Base-by-base conservation (phyloP, 2,888 invertebrate species). In the Abscondita cerata region DNA sequence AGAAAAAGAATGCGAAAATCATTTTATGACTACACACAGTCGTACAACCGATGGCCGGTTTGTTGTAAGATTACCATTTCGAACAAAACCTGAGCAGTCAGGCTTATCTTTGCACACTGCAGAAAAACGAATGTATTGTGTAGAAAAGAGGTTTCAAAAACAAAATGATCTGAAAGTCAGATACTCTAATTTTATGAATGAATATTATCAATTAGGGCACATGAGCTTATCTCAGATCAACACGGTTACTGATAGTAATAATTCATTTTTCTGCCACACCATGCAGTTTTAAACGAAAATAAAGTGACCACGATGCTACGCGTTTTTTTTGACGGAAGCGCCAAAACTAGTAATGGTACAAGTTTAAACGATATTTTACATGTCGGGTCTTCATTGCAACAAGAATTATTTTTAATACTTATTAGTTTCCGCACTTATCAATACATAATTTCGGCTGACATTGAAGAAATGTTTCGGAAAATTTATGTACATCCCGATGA, bases 391-490 rank as follows among this genome's bases (percentile, higher is more conserved):
- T 8, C 16, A 8, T 13, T 48, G 8, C 48, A 48, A 12, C 48
- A 48, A 48, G 48, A 48, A 11, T 13, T 48, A 3, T 48, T 25
- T n/a, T 15, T 13, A 25, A 48, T 48, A 8, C 12, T 48, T 3
- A 6, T 11, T 5, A 25, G 48, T 48, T 48, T 48, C 12, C 48
- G 48, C 5, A 6, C 2, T 1, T 19, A 25, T 9, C 11, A 5
- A 8, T 47, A 2, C 16, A n/a, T n/a, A n/a, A n/a, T n/a, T 6
- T 47, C 47, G 5, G 47, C 47, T 1, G 19, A 47, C 13, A 47
- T 19, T 18, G 2, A 18, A 1, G 20, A 18, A 47, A 47, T 47
- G 47, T 47, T 19, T 47, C 1, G 19, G 5, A 1, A 5, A 6
- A 47, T 47, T 19, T 1, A 2, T 11, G 2, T 47, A 4, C n/a